Percentiles rank a stretch among this genome's conserved stretches.
These are phyloP conservation scores for Onychostoma macrolepis DNA, from an alignment of 2,113 vertebrate species.

Conservation along the genomic window DNA sequence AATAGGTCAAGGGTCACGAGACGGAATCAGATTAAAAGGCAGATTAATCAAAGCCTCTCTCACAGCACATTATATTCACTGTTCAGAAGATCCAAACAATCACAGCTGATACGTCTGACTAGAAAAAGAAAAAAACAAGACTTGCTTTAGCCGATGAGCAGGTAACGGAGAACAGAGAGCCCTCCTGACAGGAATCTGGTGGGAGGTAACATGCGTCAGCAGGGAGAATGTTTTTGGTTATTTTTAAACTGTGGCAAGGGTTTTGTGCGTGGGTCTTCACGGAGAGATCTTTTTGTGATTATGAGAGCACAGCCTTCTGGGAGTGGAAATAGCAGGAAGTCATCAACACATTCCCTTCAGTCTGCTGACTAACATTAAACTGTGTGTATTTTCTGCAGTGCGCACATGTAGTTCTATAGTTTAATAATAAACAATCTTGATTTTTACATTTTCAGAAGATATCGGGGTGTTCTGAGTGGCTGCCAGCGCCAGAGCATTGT, in stretches of 20 bases:
- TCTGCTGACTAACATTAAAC: conserved; percentile 23
- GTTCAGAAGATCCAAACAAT: conserved; percentile 57
- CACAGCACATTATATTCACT: conserved; percentile 50
- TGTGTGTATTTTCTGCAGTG: not conserved
- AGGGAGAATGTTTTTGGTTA: conserved; percentile 23
- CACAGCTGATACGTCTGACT: conserved; percentile 20
- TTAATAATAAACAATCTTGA: not conserved
- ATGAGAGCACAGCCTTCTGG: conserved; percentile 23
- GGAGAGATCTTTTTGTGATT: conserved; percentile 13
- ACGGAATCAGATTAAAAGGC: conserved; percentile 47
- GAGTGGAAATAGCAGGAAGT: conserved; percentile 34
- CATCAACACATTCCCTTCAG: conserved; percentile 28
- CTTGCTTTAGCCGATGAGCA: not conserved
- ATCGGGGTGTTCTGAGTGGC: not conserved
- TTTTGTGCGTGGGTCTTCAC: not conserved
- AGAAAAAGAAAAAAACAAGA: not conserved
- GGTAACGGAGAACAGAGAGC: conserved; percentile 1
- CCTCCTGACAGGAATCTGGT: not conserved
- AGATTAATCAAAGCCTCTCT: conserved; percentile 52
- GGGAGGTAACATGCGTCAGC: conserved; percentile 32
- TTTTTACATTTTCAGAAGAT: not conserved
- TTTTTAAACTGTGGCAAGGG: conserved; percentile 11
- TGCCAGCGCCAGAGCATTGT: not conserved
- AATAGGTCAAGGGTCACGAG: conserved; percentile 37
- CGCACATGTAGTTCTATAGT: not conserved